Evolutionary conservation across 2,113 vertebrate species (phyloP).

Genomic region (Sorex araneus): DNA sequence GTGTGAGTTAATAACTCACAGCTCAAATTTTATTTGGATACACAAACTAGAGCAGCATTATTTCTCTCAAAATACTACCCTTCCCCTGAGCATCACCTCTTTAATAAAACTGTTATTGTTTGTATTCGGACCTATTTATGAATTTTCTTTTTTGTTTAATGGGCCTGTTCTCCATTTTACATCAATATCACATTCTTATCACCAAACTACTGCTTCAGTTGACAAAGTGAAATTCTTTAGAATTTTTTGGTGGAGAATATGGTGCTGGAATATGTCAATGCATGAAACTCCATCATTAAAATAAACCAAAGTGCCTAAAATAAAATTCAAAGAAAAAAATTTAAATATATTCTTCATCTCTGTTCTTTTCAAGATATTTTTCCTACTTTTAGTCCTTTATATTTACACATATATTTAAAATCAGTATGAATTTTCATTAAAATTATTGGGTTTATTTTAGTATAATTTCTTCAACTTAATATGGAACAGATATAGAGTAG

Average conservation of each 20-base stretch:
- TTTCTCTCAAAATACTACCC: not conserved
- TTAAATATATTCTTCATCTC: not conserved
- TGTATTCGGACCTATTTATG: not conserved
- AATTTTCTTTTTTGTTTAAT: not conserved
- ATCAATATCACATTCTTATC: not conserved
- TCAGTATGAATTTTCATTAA: conserved; percentile 18
- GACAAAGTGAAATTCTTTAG: not conserved
- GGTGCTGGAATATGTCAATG: no score
- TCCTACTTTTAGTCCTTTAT: not conserved
- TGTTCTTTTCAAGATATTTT: not conserved
- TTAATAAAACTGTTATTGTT: not conserved
- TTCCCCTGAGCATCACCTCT: not conserved
- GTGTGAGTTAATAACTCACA: not conserved
- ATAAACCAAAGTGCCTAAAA: no score
- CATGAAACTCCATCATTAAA: no score
- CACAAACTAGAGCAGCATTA: not conserved
- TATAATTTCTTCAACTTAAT: not conserved
- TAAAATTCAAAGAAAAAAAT: no score
- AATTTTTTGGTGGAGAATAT: no score
- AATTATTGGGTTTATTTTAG: no score
- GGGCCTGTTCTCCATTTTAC: not conserved
- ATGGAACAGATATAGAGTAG: not conserved
- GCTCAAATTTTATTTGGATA: not conserved
- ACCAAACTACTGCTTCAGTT: not conserved
- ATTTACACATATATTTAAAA: conserved; percentile 19